These are phyloP conservation scores for Chlorops oryzae DNA, from an alignment of 1,140 invertebrate genomes.

Conservation along the genomic window DNA sequence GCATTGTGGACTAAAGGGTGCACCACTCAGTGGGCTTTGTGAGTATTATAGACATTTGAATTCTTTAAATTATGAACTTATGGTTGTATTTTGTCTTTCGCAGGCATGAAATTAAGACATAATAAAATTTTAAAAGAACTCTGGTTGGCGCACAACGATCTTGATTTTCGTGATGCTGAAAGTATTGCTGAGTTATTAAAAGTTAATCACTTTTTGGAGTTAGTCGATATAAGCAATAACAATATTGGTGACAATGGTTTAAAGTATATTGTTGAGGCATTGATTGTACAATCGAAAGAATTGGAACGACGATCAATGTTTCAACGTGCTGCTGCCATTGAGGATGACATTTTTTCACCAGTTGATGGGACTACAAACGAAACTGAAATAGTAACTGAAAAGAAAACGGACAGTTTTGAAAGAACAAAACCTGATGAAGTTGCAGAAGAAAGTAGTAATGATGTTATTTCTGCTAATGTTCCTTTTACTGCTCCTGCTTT, in stretches of 20 bases:
- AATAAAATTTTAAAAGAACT: constrained; percentile 75
- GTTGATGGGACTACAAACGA: constrained; percentile 18
- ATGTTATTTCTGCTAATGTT: too few relatives aligned
- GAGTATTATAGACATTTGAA: constrained; percentile 25
- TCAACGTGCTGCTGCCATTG: constrained; percentile 35
- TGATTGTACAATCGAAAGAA: constrained; percentile 59
- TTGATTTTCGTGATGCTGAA: constrained; percentile 67
- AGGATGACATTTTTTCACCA: constrained; percentile 34
- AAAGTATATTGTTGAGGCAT: constrained; percentile 63
- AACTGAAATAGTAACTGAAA: constrained; percentile 35
- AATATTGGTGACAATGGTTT: constrained; percentile 68
- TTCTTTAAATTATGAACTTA: not conserved
- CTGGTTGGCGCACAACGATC: constrained; percentile 74
- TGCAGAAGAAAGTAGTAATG: too few relatives aligned
- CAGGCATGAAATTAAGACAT: constrained; percentile 72
- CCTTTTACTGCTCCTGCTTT: too few relatives aligned
- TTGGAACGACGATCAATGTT: constrained; percentile 33
- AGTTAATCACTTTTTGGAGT: constrained; percentile 63
- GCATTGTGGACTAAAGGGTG: constrained; percentile 62
- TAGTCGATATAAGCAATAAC: constrained; percentile 74
- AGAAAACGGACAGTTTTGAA: too few relatives aligned
- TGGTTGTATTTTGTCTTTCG: constrained; percentile 10
- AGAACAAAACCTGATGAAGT: too few relatives aligned
- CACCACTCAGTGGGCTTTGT: constrained; percentile 63
- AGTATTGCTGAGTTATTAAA: constrained; percentile 67